Percentiles rank a stretch among this genome's conserved stretches.
phyloP scores from a whole-genome alignment of 92 coral and sea anemone species.

The Phenganax subtilis region DNA sequence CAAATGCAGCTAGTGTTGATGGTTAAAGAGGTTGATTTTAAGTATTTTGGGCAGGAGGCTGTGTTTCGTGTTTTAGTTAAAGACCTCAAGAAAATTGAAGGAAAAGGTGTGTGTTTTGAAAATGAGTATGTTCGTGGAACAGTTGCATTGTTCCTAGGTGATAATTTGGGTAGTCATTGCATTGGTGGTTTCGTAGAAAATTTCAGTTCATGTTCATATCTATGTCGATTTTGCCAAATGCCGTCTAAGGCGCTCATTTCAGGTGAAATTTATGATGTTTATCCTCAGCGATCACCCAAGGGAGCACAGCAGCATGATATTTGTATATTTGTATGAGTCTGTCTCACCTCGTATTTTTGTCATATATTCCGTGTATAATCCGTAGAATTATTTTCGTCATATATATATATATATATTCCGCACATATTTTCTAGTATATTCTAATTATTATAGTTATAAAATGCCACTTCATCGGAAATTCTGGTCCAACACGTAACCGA shows the following conservation, averaged over 20 bases:
- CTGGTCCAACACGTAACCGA: too few relatives aligned
- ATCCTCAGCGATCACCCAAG: too few relatives aligned
- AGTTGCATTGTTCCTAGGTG: slow-evolving; percentile 45
- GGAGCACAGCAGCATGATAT: not conserved
- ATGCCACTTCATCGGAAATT: too few relatives aligned
- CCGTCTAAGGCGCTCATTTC: too few relatives aligned
- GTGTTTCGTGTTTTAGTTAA: slow-evolving; percentile 12
- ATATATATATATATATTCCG: too few relatives aligned
- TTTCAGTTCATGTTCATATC: too few relatives aligned
- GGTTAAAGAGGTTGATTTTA: slow-evolving; percentile 15
- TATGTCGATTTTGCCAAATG: too few relatives aligned
- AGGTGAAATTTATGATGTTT: too few relatives aligned
- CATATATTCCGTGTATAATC: not conserved
- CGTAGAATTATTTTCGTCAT: not conserved
- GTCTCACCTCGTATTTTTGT: too few relatives aligned
- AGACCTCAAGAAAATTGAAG: not conserved
- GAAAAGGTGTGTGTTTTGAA: slow-evolving; percentile 33
- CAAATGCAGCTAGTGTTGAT: slow-evolving; percentile 38
- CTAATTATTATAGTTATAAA: too few relatives aligned
- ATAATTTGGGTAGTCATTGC: slow-evolving; percentile 47
- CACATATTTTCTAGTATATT: too few relatives aligned
- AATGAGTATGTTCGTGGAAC: slow-evolving; percentile 44
- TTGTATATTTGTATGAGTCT: not conserved
- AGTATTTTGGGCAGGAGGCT: slow-evolving; percentile 17
- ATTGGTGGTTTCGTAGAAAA: too few relatives aligned